These are phyloP conservation scores for Tapirus indicus DNA, from an alignment of 2,797 vertebrate genomes.

Conservation along the genomic window DNA sequence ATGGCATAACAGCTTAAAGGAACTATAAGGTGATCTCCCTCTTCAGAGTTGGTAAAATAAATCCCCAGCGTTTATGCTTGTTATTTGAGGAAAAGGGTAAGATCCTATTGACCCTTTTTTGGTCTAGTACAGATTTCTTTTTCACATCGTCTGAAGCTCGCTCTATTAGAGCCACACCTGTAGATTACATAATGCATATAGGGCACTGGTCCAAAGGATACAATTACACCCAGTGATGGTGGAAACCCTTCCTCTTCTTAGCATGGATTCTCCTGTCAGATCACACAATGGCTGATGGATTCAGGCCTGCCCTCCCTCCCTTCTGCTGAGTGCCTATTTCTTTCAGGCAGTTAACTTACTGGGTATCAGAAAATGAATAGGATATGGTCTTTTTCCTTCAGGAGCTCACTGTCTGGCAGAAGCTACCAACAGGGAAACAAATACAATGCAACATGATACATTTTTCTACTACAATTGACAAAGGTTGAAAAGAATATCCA, in stretches of 20 bases:
- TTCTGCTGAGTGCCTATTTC: background rate
- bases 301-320: background rate
- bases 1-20: background rate
- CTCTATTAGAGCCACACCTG: background rate
- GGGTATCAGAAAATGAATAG: background rate
- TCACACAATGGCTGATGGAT: background rate
- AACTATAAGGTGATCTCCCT: background rate
- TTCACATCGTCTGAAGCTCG: background rate
- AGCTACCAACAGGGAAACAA: constrained; percentile 36
- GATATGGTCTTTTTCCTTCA: background rate
- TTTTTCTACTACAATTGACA: background rate
- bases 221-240: background rate
- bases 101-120: background rate
- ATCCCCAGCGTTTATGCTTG: background rate
- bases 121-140: background rate
- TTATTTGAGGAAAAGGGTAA: background rate
- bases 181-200: background rate
- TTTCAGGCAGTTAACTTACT: constrained; percentile 14
- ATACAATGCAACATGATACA: background rate
- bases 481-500: background rate
- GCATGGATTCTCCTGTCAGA: background rate
- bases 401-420: background rate
- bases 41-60: constrained; percentile 24
- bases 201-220: background rate
- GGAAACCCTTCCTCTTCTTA: background rate